A percentile compares a stretch with the other conserved stretches of the same genome.
These are phyloP conservation scores for Dysidea cf. avara DNA, from an alignment of 37 sponge, comb jelly and placozoan species.

Conservation along the genomic window DNA sequence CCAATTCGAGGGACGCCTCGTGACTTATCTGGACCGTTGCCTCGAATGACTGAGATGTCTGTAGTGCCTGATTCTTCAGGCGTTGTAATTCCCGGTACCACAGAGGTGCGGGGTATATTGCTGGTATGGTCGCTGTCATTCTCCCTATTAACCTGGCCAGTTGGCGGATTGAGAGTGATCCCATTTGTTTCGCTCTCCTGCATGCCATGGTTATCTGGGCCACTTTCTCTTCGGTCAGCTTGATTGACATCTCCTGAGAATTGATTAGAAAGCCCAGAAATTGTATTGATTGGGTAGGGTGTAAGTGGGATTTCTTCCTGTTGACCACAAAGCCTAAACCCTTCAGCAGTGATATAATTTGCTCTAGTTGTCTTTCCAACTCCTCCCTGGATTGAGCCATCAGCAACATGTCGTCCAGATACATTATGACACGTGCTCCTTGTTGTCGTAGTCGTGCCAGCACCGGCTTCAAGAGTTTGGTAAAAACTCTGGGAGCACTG, in stretches of 20 bases:
- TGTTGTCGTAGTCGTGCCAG: constrained; percentile 26
- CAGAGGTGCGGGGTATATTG: constrained; percentile 29
- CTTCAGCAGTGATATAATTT: neutral
- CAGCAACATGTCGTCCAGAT: constrained; percentile 52
- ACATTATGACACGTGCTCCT: constrained; percentile 23
- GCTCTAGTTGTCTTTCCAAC: neutral
- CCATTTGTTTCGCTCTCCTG: neutral
- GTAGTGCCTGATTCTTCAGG: neutral
- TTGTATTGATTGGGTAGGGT: constrained; percentile 11
- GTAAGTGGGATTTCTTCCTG: constrained; percentile 26
- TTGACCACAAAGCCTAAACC: constrained; percentile 45
- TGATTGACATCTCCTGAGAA: constrained; percentile 3
- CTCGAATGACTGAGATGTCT: neutral
- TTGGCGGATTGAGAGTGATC: neutral
- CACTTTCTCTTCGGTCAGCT: constrained; percentile 13
- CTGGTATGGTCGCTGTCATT: constrained; percentile 4
- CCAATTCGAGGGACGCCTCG: neutral
- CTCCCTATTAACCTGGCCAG: constrained; percentile 20
- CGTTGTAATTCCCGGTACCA: constrained; percentile 20
- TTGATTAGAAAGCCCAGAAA: constrained; percentile 31
- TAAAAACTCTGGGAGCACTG: constrained; percentile 12
- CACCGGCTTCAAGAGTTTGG: constrained; percentile 41
- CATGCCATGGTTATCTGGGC: neutral
- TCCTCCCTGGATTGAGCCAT: constrained; percentile 39
- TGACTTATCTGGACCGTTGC: neutral